These are phyloP conservation scores for Meteorus cinctellus DNA, from an alignment of 2,888 invertebrate genomes.

Conservation along the genomic window DNA sequence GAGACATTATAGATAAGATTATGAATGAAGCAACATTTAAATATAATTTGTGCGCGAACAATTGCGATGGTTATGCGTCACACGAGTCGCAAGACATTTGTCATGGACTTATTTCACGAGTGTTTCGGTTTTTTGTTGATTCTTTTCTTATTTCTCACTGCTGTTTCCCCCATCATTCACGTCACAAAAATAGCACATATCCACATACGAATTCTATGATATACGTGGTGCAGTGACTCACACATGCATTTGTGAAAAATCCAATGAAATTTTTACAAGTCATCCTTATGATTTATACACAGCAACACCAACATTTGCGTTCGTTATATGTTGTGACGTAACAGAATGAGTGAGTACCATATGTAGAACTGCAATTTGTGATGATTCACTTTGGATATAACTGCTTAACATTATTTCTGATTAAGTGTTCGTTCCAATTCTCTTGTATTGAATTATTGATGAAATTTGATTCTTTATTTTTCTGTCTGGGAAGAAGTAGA, in stretches of 20 bases:
- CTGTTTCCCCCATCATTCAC: slow-evolving; percentile 10
- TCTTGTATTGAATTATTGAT: no score
- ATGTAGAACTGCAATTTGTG: background rate
- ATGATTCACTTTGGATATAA: background rate
- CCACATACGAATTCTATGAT: background rate
- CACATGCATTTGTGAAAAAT: background rate
- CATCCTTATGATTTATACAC: background rate
- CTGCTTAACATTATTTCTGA: no score
- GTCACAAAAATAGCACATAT: slow-evolving; percentile 14
- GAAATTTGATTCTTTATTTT: background rate
- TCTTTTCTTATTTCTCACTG: background rate
- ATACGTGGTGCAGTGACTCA: background rate
- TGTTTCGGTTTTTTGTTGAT: background rate
- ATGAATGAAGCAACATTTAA: background rate
- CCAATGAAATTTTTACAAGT: background rate
- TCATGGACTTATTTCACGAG: background rate
- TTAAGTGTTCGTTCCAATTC: no score
- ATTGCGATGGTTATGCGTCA: slow-evolving; percentile 13
- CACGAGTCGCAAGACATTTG: background rate
- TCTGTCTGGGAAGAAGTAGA: background rate
- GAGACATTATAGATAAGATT: background rate
- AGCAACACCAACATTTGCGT: background rate
- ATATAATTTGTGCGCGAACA: background rate
- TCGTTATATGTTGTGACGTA: background rate
- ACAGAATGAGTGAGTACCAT: background rate